These are phyloP conservation scores for Psophia crepitans DNA, from an alignment of 2,113 vertebrate genomes.

Conservation along the genomic window DNA sequence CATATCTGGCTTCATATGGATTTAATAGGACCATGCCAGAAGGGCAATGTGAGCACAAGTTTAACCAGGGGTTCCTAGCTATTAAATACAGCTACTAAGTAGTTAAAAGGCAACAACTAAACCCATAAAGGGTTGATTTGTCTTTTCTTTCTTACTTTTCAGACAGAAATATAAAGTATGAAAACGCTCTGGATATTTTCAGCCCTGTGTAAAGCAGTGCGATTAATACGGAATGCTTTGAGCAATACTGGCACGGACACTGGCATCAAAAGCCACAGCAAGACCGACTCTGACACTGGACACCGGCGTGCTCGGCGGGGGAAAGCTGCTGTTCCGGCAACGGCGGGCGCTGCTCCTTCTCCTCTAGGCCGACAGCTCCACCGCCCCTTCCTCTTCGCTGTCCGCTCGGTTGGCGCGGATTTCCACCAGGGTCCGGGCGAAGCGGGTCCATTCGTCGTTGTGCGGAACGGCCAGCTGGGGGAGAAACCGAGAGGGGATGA, in stretches of 20 bases:
- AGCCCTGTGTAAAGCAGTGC: slow-evolving; percentile 32
- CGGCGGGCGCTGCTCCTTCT: neutral
- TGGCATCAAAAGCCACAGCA: slow-evolving; percentile 52
- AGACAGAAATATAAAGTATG: slow-evolving; percentile 71
- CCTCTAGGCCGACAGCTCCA: slow-evolving; percentile 84
- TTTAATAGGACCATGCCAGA: slow-evolving; percentile 78
- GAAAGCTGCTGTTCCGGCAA: neutral
- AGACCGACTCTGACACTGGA: slow-evolving; percentile 29
- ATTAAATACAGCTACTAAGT: slow-evolving; percentile 79
- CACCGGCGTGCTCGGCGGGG: neutral
- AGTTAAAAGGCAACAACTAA: slow-evolving; percentile 79
- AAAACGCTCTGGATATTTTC: slow-evolving; percentile 62
- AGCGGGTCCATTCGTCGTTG: slow-evolving; percentile 90
- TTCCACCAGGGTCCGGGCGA: slow-evolving; percentile 91
- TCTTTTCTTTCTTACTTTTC: slow-evolving; percentile 49
- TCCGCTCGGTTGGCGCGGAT: slow-evolving; percentile 93
- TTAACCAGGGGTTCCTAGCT: slow-evolving; percentile 76
- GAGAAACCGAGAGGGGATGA: neutral
- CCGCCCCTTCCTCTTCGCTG: slow-evolving; percentile 87
- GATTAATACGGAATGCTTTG: slow-evolving; percentile 24
- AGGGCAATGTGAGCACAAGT: slow-evolving; percentile 75
- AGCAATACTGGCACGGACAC: slow-evolving; percentile 46
- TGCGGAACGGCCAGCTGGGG: slow-evolving; percentile 88
- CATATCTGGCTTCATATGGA: slow-evolving; percentile 80
- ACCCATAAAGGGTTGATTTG: slow-evolving; percentile 63